A percentile compares a stretch with the other conserved stretches of the same genome.
phyloP scores from a whole-genome alignment of 2,113 vertebrate species.

The Pyxicephalus adspersus region DNA sequence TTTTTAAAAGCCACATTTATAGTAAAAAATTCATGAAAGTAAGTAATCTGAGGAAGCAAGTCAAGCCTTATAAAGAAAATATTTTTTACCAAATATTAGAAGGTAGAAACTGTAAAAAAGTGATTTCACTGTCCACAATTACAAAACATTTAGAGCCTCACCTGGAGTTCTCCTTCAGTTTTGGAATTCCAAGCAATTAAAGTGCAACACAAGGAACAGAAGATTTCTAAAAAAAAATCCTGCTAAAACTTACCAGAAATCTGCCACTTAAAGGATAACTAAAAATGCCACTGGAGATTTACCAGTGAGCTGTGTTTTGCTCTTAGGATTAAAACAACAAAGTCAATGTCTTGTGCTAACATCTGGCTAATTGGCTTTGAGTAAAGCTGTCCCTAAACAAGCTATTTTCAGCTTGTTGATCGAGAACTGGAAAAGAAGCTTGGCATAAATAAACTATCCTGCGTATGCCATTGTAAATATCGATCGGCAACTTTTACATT shows the following conservation, averaged over 20 bases:
- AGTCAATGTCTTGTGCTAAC: constrained; percentile 48
- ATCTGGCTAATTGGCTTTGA: constrained; percentile 64
- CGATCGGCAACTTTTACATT: constrained; percentile 25
- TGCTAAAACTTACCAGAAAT: constrained; percentile 26
- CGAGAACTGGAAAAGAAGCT: constrained; percentile 14
- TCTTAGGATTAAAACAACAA: constrained; percentile 48
- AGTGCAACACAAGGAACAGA: not conserved
- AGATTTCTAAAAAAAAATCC: constrained; percentile 34
- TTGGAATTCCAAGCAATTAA: not conserved
- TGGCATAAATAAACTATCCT: constrained; percentile 1
- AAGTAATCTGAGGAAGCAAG: no score
- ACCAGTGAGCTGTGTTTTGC: constrained; percentile 25
- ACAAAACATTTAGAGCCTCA: not conserved
- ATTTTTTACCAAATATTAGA: not conserved
- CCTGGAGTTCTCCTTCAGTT: not conserved
- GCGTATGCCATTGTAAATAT: not conserved
- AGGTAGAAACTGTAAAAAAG: not conserved
- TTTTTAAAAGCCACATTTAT: no score
- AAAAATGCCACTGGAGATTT: constrained; percentile 42
- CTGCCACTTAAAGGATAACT: constrained; percentile 35
- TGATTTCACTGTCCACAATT: not conserved
- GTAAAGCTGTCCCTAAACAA: constrained; percentile 58
- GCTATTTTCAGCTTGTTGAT: constrained; percentile 59
- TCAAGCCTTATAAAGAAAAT: no score
- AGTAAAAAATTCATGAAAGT: no score